phyloP scores from a whole-genome alignment of 2,797 vertebrate genomes.

The Sardinella longiceps region DNA sequence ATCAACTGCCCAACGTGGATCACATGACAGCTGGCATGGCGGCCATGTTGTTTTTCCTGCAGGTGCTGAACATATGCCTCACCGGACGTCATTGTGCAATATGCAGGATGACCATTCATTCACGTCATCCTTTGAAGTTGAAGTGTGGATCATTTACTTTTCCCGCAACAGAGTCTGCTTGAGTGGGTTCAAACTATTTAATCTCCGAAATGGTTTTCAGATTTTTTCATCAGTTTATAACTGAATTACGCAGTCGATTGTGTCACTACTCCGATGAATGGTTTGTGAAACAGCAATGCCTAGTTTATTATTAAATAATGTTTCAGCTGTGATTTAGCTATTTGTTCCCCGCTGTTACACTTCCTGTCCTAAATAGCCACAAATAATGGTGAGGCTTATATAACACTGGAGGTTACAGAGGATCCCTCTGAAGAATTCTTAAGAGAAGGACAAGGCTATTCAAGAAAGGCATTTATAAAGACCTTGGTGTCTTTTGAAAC shows the following conservation, averaged over 20 bases:
- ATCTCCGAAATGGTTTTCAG: neutral
- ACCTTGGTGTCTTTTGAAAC: neutral
- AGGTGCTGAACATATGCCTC: neutral
- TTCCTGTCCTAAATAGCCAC: neutral
- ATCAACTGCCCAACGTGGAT: neutral
- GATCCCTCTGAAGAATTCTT: neutral
- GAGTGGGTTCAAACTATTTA: neutral
- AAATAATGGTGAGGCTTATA: slow-evolving; percentile 7
- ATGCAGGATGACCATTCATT: neutral
- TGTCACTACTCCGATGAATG: neutral
- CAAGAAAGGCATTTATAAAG: neutral
- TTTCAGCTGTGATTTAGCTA: neutral
- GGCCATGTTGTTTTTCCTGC: neutral
- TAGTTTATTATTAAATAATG: neutral
- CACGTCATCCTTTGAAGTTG: neutral
- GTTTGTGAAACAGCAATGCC: neutral
- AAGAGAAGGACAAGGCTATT: slow-evolving; percentile 17
- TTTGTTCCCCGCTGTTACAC: neutral
- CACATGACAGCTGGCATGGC: neutral
- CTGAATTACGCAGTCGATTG: neutral
- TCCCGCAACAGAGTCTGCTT: neutral
- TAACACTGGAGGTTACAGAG: neutral
- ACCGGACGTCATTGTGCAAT: neutral
- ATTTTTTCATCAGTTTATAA: neutral
- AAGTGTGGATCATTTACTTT: neutral